phyloP scores from a whole-genome alignment of 2,797 vertebrate genomes.

The Melanotaenia maccullochi region DNA sequence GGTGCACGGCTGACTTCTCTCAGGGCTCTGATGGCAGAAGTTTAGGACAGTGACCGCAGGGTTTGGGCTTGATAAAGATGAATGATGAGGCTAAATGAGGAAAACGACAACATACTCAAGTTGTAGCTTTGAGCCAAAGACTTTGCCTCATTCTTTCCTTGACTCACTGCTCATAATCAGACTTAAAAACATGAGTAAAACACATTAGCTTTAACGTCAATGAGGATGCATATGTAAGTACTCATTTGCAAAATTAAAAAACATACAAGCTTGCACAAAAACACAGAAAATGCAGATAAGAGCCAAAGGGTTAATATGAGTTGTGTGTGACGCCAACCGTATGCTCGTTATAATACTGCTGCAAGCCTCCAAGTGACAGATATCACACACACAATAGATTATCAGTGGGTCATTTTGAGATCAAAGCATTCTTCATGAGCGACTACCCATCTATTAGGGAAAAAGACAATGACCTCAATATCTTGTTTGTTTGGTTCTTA shows the following conservation, averaged over 20 bases:
- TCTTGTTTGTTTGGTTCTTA: conserved; percentile 21
- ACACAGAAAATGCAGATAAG: conserved; percentile 42
- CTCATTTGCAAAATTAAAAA: conserved; percentile 39
- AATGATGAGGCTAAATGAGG: conserved; percentile 63
- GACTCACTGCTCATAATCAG: conserved; percentile 75
- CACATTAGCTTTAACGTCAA: conserved; percentile 50
- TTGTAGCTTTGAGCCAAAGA: conserved; percentile 67
- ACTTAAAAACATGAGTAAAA: conserved; percentile 75
- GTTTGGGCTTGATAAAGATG: conserved; percentile 63
- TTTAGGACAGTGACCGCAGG: conserved; percentile 56
- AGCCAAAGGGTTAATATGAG: conserved; percentile 76
- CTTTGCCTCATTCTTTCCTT: conserved; percentile 60
- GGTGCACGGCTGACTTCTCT: conserved; percentile 64
- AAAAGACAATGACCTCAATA: conserved; percentile 53
- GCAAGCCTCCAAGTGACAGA: conserved; percentile 76
- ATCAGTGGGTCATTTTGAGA: conserved; percentile 66
- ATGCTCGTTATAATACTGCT: conserved; percentile 81
- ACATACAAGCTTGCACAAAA: conserved; percentile 42
- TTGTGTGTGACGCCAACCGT: conserved; percentile 75
- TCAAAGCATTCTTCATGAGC: conserved; percentile 64
- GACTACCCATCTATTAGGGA: conserved; percentile 55
- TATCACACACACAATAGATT: conserved; percentile 63
- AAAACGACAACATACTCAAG: conserved; percentile 43
- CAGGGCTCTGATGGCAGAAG: conserved; percentile 48
- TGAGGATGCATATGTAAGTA: conserved; percentile 17